Evolutionary conservation across 2,888 invertebrate genomes (phyloP), one percentile per base, ranked within the genome.

Genomic region (Chouioia cunea): DNA sequence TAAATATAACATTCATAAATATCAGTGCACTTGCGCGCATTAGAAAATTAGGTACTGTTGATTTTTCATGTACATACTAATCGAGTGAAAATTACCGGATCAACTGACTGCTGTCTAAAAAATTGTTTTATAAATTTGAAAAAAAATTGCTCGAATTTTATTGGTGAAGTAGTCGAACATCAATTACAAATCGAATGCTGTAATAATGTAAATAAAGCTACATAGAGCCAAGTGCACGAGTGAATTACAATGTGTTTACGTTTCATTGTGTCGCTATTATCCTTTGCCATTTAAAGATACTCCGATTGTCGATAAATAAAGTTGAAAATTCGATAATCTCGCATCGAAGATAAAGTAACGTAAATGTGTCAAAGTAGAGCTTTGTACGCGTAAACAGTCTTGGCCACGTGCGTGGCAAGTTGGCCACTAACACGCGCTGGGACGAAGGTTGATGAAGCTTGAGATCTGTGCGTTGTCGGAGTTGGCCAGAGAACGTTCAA

Each of bases 201-300:
- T 75, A 74, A 75, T 73, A 66, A 74, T 76, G 76, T 76, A 76
- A 76, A 76, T 76, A 76, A 76, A 74, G 70, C 64, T 68, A 68
- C 18, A 43, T 60, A 68, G 57, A 73, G 65, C 48, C 53, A 64
- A 65, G 18, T 65, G 46, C 68, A 70, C 20, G 48, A 71, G 53
- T 23, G 48, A 64, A 57, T 43, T 8, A n/a, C 4, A 8, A 58
- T 27, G n/a, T 46, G 12, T 50, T 65, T 66, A 66, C 54, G 43
- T 22, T 73, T 48, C 6, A 36, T 16, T 8, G 0, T 44, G 47
- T 15, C 12, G 20, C 22, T 43, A 36, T 27, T 27, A 27, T 27
- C 27, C 27, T 6, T 27, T 27, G 27, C 2, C 27, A 4, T n/a
- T n/a, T n/a, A n/a, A n/a, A n/a, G n/a, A n/a, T n/a, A n/a, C n/a